Base-by-base conservation (phyloP, 2,797 vertebrate genomes). In the Aeoliscus strigatus region DNA sequence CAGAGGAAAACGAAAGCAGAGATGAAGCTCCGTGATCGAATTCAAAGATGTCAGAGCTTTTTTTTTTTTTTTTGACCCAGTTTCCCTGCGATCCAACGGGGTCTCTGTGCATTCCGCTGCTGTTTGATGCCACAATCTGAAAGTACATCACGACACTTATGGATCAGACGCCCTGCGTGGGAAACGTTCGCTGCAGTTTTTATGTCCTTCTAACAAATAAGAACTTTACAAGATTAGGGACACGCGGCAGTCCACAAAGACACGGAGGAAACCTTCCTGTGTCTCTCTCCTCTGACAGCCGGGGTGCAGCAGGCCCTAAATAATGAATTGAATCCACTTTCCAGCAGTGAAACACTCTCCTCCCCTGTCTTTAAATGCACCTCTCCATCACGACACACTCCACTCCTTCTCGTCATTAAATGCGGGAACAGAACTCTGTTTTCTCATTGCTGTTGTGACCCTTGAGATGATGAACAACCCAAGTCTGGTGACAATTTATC, bases 281-380 rank as follows among this genome's bases (percentile, higher is more conserved):
- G 55, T 64, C 2, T 58, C 51, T 54, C 39, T 46, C 48, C 13
- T n/a, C 52, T 46, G 38, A 52, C 58, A 51, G 53, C 36, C 49
- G 60, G 49, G 40, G 28, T 32, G 39, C 47, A 54, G 55, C 51
- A 43, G 46, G 44, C 51, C 26, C 65, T 84, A 77, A 81, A 85
- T 82, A 79, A 85, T 83, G 69, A 51, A 85, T 83, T 66, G 25
- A 68, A 77, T 75, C 61, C 80, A 72, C 75, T 79, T 72, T 50
- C 34, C 32, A 59, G 55, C 41, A 23, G 11, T 25, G 46, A 65
- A 51, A 73, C 63, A 47, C 51, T 66, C 61, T 65, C 57, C 69
- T 49, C 59, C 60, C 51, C 51, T 66, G 60, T 57, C 56, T 69
- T 69, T 66, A 70, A 70, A 64, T 66, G 55, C 14, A 40, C 17